A percentile compares a stretch with the other conserved stretches of the same genome.
phyloP scores from a whole-genome alignment of 2,113 vertebrate species.

The Loxodonta africana region DNA sequence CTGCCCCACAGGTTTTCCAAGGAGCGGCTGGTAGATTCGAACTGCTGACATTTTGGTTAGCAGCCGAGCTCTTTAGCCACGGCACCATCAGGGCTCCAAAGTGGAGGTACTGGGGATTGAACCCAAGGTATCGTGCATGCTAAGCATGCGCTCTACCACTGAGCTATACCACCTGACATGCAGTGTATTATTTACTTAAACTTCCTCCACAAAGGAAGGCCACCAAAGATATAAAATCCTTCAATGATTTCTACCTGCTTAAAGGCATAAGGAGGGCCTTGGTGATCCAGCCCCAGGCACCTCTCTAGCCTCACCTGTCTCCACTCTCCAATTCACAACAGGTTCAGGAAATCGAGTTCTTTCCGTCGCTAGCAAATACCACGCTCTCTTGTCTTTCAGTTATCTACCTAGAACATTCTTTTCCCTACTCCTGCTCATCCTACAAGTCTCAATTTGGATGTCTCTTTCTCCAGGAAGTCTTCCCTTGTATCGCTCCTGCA shows the following conservation, averaged over 20 bases:
- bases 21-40: too few relatives aligned
- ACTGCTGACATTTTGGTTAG: too few relatives aligned
- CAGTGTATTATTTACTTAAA: too few relatives aligned
- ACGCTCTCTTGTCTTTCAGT: background rate
- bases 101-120: too few relatives aligned
- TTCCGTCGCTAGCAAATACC: background rate
- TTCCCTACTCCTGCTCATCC: background rate
- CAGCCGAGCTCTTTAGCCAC: too few relatives aligned
- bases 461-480: background rate
- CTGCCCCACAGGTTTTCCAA: too few relatives aligned
- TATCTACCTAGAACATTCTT: background rate
- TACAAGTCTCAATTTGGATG: background rate
- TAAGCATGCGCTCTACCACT: too few relatives aligned
- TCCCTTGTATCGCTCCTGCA: background rate
- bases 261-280: background rate
- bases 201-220: background rate
- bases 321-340: rapidly evolving
- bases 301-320: background rate
- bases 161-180: too few relatives aligned
- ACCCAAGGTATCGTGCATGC: too few relatives aligned
- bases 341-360: background rate
- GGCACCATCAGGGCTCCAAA: too few relatives aligned
- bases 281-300: background rate
- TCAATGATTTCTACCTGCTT: background rate
- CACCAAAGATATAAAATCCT: background rate